phyloP scores from a whole-genome alignment of 2,797 vertebrate species.

The Orestias chungarensis region DNA sequence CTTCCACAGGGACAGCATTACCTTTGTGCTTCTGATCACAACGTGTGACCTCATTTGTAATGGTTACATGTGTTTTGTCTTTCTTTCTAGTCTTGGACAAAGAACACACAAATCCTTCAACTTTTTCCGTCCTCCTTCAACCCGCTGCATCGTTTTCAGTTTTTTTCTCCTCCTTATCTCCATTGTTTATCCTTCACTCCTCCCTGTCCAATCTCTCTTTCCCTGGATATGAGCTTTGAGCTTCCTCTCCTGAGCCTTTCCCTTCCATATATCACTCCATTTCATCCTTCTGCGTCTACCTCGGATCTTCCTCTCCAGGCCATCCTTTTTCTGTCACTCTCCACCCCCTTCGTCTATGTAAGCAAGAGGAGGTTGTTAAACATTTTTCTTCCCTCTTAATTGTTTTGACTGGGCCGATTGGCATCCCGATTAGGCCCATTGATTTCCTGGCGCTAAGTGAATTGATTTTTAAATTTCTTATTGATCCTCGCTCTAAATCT shows the following conservation, averaged over 20 bases:
- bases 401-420: conserved; percentile 96
- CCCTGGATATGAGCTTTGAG: conserved; percentile 67
- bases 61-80: conserved; percentile 6
- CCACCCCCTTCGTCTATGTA: conserved; percentile 71
- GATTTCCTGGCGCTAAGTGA: conserved; percentile 95
- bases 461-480: conserved; percentile 98
- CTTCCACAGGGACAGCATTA: conserved; percentile 51
- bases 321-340: conserved; percentile 36
- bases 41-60: conserved; percentile 57
- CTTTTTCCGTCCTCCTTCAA: conserved; percentile 58
- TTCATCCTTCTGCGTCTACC: conserved; percentile 66
- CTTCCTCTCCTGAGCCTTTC: conserved; percentile 68
- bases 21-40: conserved; percentile 59
- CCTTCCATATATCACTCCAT: conserved; percentile 76
- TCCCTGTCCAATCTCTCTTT: conserved; percentile 51
- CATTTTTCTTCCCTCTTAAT: conserved; percentile 94
- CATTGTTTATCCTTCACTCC: conserved; percentile 53
- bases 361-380: conserved; percentile 87
- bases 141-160: conserved; percentile 44
- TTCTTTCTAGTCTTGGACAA: conserved; percentile 4
- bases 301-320: conserved; percentile 75
- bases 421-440: conserved; percentile 97
- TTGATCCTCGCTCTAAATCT: conserved; percentile 95
- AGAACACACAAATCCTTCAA: conserved; percentile 34
- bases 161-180: conserved; percentile 65